These are phyloP conservation scores for Rhegmatorhina hoffmannsi DNA, from an alignment of 2,113 vertebrate genomes.

Conservation along the genomic window DNA sequence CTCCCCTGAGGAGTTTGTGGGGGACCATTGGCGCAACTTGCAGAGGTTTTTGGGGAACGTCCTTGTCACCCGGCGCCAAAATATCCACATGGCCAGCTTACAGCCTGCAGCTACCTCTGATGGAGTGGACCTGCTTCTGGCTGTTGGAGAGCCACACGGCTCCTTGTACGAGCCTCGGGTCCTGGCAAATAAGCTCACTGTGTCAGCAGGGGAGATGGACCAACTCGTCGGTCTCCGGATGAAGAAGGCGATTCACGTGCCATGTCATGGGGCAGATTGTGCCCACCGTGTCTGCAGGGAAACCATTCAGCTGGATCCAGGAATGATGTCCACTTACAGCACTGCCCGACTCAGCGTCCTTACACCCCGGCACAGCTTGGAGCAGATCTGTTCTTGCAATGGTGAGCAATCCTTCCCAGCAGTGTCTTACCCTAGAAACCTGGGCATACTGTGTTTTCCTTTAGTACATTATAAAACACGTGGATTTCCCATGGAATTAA, in stretches of 20 bases:
- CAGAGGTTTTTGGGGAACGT: slow-evolving; percentile 83
- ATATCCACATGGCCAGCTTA: slow-evolving; percentile 90
- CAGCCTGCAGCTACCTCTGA: slow-evolving; percentile 77
- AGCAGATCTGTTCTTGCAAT: slow-evolving; percentile 89
- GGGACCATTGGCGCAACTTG: slow-evolving; percentile 90
- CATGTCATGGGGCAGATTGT: slow-evolving; percentile 82
- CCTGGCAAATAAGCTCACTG: slow-evolving; percentile 73
- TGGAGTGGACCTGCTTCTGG: slow-evolving; percentile 84
- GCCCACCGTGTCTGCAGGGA: slow-evolving; percentile 83
- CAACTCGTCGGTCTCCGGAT: slow-evolving; percentile 82
- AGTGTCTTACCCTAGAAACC: neutral
- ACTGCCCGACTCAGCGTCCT: slow-evolving; percentile 89
- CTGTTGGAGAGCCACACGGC: slow-evolving; percentile 61
- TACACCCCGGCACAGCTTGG: slow-evolving; percentile 86
- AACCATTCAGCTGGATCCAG: slow-evolving; percentile 80
- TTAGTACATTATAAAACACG: neutral
- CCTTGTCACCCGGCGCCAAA: slow-evolving; percentile 78
- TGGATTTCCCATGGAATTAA: neutral
- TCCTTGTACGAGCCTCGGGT: slow-evolving; percentile 66
- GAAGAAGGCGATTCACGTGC: slow-evolving; percentile 78
- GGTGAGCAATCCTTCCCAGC: slow-evolving; percentile 71
- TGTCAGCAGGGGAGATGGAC: slow-evolving; percentile 79
- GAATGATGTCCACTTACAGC: slow-evolving; percentile 82
- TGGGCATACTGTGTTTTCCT: neutral
- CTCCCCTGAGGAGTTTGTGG: slow-evolving; percentile 89